Conservation (phyloP, 2,113 vertebrate species). For the human (Homo sapiens) region GRCh38 chr2:6915501-6916000, state of each 20-base stretch:
- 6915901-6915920: not conserved
- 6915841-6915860: not conserved
- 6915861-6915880: no score
- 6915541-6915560: fast-evolving
- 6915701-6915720: not conserved
- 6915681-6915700: not conserved
- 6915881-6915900: not conserved
- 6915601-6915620: not conserved
- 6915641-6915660: not conserved
- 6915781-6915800: fast-evolving
- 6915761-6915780: fast-evolving
- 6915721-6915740: not conserved
- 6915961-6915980: not conserved
- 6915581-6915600: not conserved
- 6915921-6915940: not conserved
- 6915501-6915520: not conserved
- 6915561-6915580: fast-evolving
- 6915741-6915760: not conserved
- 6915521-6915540: not conserved
- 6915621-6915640: not conserved
- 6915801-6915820: not conserved
- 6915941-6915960: not conserved
- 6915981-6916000: not conserved
- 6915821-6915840: fast-evolving
- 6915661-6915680: not conserved